phyloP scores from a whole-genome alignment of 2,113 vertebrate genomes.

The Erythrolamprus reginae region DNA sequence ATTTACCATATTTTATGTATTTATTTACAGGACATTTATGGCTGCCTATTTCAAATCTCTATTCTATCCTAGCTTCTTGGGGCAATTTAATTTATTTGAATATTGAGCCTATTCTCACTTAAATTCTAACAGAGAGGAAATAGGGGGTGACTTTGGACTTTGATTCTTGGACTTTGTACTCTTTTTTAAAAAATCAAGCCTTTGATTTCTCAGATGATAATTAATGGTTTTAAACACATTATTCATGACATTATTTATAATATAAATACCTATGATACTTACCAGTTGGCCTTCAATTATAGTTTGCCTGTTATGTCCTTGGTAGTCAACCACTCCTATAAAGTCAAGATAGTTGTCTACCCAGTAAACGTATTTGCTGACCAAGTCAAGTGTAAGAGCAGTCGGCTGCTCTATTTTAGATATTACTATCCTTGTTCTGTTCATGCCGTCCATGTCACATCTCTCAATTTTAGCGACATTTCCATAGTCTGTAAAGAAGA shows the following conservation, averaged over 20 bases:
- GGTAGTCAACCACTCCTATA: slow-evolving; percentile 93
- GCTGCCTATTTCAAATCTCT: not conserved
- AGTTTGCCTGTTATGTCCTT: slow-evolving; percentile 83
- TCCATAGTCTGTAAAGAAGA: slow-evolving; percentile 97
- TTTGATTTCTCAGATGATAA: fast-evolving
- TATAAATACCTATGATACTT: slow-evolving; percentile 53
- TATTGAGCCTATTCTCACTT: not conserved
- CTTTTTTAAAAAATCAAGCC: too few relatives aligned
- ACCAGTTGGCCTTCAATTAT: slow-evolving; percentile 87
- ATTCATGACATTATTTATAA: not conserved
- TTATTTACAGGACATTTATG: not conserved
- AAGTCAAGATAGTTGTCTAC: slow-evolving; percentile 91
- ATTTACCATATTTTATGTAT: not conserved
- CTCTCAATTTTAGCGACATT: slow-evolving; percentile 88
- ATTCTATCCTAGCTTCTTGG: not conserved
- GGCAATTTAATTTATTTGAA: not conserved
- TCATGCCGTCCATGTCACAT: slow-evolving; percentile 95
- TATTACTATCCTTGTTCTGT: slow-evolving; percentile 86
- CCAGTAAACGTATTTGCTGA: slow-evolving; percentile 96
- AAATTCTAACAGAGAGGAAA: not conserved
- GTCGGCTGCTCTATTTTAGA: slow-evolving; percentile 88
- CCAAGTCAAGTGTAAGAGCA: slow-evolving; percentile 84
- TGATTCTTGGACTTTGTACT: too few relatives aligned
- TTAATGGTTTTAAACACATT: not conserved
- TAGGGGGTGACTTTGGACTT: too few relatives aligned